Evolutionary conservation across 1,140 invertebrate species (phyloP).

Genomic region (Hyles euphorbiae): DNA sequence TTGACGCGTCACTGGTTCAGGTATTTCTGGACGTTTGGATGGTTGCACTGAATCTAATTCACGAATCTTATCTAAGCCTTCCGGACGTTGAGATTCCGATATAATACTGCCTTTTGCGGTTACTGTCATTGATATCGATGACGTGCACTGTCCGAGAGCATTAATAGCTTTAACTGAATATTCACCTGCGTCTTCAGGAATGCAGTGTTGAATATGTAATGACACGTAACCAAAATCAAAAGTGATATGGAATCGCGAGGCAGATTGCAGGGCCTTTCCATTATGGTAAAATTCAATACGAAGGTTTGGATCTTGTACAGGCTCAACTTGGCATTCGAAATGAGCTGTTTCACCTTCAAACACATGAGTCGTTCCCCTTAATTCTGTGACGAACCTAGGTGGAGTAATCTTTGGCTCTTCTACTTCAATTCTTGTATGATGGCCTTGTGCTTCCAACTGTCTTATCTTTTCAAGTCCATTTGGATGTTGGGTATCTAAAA

Average conservation of each 20-base stretch:
- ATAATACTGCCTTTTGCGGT: slow-evolving; percentile 93
- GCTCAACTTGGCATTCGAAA: slow-evolving; percentile 94
- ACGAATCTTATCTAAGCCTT: slow-evolving; percentile 95
- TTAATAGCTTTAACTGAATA: slow-evolving; percentile 94
- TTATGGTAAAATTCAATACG: slow-evolving; percentile 95
- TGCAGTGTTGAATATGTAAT: slow-evolving; percentile 91
- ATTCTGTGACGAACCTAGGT: slow-evolving; percentile 88
- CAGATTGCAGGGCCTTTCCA: slow-evolving; percentile 90
- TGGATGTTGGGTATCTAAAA: slow-evolving; percentile 94
- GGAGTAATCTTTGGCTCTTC: slow-evolving; percentile 86
- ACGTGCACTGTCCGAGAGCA: slow-evolving; percentile 89
- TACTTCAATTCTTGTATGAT: slow-evolving; percentile 85
- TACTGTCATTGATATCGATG: slow-evolving; percentile 87
- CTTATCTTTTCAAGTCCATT: slow-evolving; percentile 94
- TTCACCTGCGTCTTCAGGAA: slow-evolving; percentile 95
- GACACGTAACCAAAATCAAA: slow-evolving; percentile 97
- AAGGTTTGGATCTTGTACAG: slow-evolving; percentile 92
- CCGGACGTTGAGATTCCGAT: slow-evolving; percentile 94
- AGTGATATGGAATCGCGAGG: slow-evolving; percentile 92
- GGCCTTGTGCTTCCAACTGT: slow-evolving; percentile 89
- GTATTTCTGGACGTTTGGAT: slow-evolving; percentile 86
- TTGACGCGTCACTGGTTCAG: slow-evolving; percentile 90
- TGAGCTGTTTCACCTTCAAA: slow-evolving; percentile 91
- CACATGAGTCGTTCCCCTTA: slow-evolving; percentile 89
- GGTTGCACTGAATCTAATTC: slow-evolving; percentile 90